Percentiles rank a stretch among this genome's conserved stretches.
Conservation (phyloP, 2,888 invertebrate species). For the Drepana falcataria region DNA sequence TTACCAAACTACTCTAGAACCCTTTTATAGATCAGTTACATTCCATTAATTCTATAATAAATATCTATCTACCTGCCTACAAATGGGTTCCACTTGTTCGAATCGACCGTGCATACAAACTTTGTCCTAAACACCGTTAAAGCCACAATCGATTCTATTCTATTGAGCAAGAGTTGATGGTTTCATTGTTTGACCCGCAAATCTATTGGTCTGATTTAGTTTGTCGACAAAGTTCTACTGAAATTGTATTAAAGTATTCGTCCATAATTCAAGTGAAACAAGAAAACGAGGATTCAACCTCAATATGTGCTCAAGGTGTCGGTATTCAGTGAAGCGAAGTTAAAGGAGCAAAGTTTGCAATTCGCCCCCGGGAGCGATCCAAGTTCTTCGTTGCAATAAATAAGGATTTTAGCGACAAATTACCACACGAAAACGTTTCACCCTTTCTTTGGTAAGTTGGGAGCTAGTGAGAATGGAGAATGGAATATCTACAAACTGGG, state of each 20-base stretch:
- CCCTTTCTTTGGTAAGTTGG: constrained; percentile 61
- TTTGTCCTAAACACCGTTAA: constrained; percentile 30
- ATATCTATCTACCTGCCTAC: constrained; percentile 4
- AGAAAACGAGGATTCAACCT: constrained; percentile 69
- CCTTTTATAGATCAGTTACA: neutral
- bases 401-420: constrained; percentile 78
- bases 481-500: constrained; percentile 31
- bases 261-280: constrained; percentile 66
- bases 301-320: constrained; percentile 75
- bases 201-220: constrained; percentile 14
- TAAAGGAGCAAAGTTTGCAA: constrained; percentile 72
- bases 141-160: constrained; percentile 30
- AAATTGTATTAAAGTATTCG: constrained; percentile 59
- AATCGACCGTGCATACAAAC: constrained; percentile 12
- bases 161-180: constrained; percentile 27
- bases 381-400: constrained; percentile 75
- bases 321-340: constrained; percentile 69
- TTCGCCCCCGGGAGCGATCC: constrained; percentile 71
- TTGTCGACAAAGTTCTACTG: constrained; percentile 29
- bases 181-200: constrained; percentile 27
- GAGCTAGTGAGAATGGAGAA: constrained; percentile 48
- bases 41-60: constrained; percentile 3
- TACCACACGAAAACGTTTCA: constrained; percentile 71
- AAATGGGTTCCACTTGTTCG: constrained; percentile 7
- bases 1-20: neutral